These are phyloP conservation scores for Sebastes matsubarae DNA, from an alignment of 2,797 vertebrate species.

Conservation along the genomic window DNA sequence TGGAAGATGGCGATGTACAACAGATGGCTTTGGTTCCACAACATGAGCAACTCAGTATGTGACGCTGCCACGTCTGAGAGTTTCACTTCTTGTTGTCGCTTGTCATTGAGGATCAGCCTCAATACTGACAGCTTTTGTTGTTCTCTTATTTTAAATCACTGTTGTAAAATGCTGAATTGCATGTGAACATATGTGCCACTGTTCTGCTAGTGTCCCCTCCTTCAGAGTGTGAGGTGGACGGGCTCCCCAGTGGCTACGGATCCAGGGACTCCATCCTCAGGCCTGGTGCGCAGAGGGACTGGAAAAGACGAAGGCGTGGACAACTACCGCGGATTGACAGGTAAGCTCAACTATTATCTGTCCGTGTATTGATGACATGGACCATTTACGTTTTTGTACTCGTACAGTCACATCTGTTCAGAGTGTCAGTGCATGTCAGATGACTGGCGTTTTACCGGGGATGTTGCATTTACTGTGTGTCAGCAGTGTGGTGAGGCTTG, in stretches of 20 bases:
- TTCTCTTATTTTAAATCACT: not conserved
- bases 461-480: conserved; percentile 46
- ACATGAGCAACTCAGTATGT: not conserved
- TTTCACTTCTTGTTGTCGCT: not conserved
- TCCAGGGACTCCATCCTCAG: conserved; percentile 81
- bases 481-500: conserved; percentile 48
- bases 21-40: not conserved
- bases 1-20: not conserved
- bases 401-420: conserved; percentile 1
- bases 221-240: conserved; percentile 75
- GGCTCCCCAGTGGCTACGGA: conserved; percentile 70
- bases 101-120: not conserved
- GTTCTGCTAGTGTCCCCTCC: conserved; percentile 70
- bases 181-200: not conserved
- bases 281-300: conserved; percentile 56
- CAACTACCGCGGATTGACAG: conserved; percentile 47
- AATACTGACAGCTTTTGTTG: not conserved
- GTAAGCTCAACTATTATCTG: conserved; percentile 19
- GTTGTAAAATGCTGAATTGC: not conserved
- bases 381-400: not conserved
- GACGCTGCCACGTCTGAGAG: not conserved
- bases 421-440: not conserved
- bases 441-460: not conserved
- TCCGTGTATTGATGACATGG: not conserved
- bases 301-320: conserved; percentile 61